Conservation (phyloP, 2,888 invertebrate species). For the Falcaria lacertinaria region DNA sequence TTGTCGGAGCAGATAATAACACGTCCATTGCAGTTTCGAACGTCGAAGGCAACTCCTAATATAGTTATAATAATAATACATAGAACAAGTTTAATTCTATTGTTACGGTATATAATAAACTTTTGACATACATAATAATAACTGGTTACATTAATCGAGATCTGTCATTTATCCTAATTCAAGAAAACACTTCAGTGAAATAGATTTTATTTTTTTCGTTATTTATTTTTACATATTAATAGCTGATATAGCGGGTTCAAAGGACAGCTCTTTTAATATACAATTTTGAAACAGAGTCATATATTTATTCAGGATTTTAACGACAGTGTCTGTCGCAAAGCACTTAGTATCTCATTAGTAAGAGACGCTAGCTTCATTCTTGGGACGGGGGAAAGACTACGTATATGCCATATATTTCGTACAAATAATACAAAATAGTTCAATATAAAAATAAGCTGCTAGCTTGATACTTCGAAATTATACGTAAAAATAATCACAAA, state of each 20-base stretch:
- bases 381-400: constrained; percentile 56
- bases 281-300: constrained; percentile 29
- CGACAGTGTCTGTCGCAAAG: constrained; percentile 72
- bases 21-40: too few relatives aligned
- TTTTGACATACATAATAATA: constrained; percentile 71
- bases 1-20: too few relatives aligned
- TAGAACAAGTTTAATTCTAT: constrained; percentile 75
- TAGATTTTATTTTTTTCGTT: constrained; percentile 23
- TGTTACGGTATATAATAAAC: constrained; percentile 78
- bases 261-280: constrained; percentile 50
- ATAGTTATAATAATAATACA: too few relatives aligned
- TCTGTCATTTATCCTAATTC: constrained; percentile 57
- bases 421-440: neutral
- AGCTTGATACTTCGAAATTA: neutral
- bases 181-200: constrained; percentile 47
- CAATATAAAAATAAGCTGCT: constrained; percentile 11
- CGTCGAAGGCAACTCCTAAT: too few relatives aligned
- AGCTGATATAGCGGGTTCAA: constrained; percentile 29
- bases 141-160: constrained; percentile 71
- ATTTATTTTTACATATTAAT: constrained; percentile 39
- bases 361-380: constrained; percentile 20
- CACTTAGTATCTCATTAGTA: constrained; percentile 45
- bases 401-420: constrained; percentile 5
- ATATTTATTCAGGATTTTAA: constrained; percentile 38
- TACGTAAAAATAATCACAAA: neutral